Percentiles rank a stretch among this genome's conserved stretches.
phyloP scores from a whole-genome alignment of 2,113 vertebrate genomes.

The Puma concolor region DNA sequence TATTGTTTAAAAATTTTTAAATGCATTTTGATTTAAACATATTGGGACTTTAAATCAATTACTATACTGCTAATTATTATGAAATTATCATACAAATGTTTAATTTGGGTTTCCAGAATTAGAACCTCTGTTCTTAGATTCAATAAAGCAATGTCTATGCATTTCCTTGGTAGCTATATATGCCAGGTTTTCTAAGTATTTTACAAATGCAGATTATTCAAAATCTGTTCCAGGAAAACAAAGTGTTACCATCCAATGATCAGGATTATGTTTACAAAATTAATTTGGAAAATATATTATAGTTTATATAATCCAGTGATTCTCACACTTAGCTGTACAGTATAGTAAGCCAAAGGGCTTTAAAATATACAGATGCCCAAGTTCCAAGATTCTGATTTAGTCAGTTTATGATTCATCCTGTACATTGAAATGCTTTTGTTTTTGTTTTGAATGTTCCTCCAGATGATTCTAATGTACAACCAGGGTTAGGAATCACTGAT shows the following conservation, averaged over 20 bases:
- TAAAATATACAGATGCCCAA: not conserved
- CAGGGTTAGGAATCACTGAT: conserved; percentile 13
- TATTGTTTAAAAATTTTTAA: conserved; percentile 3
- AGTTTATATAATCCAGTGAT: not conserved
- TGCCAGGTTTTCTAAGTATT: not conserved
- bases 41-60: not conserved
- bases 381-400: not conserved
- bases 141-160: not conserved
- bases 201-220: conserved; percentile 17
- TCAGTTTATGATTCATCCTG: not conserved
- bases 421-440: not conserved
- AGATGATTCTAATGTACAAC: not conserved
- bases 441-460: not conserved
- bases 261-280: not conserved
- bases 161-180: not conserved
- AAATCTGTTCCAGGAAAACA: conserved; percentile 21
- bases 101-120: conserved; percentile 39
- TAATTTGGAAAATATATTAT: conserved; percentile 21
- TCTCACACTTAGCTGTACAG: not conserved
- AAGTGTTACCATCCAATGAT: not conserved
- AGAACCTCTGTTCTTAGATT: not conserved
- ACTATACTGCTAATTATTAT: not conserved
- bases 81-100: conserved; percentile 26
- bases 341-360: not conserved
- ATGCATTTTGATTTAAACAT: conserved; percentile 45